phyloP scores from a whole-genome alignment of 1,140 invertebrate genomes.

The Uloborus diversus region DNA sequence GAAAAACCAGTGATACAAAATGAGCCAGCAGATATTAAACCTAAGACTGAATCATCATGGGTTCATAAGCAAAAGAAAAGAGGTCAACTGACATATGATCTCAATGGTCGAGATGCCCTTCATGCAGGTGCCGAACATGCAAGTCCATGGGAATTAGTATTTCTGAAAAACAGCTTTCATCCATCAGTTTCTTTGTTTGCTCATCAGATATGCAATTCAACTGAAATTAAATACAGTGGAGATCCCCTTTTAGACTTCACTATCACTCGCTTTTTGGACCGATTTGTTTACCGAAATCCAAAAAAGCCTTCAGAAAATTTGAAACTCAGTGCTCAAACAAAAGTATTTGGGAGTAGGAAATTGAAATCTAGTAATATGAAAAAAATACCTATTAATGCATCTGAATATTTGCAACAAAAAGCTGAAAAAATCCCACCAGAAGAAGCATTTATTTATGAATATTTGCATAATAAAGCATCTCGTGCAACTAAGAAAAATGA shows the following conservation, averaged over 20 bases:
- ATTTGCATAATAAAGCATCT: constrained; percentile 60
- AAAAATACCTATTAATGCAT: constrained; percentile 74
- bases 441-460: constrained; percentile 78
- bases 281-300: constrained; percentile 95
- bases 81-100: constrained; percentile 71
- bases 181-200: constrained; percentile 91
- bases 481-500: constrained; percentile 66
- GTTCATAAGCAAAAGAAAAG: constrained; percentile 60
- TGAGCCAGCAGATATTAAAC: constrained; percentile 6
- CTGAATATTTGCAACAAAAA: constrained; percentile 75
- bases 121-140: constrained; percentile 78
- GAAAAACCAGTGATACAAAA: not conserved
- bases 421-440: constrained; percentile 79
- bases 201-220: constrained; percentile 75
- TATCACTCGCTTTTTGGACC: constrained; percentile 87
- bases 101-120: constrained; percentile 81
- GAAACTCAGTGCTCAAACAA: constrained; percentile 19
- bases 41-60: constrained; percentile 61
- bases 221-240: constrained; percentile 81
- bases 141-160: constrained; percentile 77
- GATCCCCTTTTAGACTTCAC: constrained; percentile 94
- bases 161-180: constrained; percentile 83
- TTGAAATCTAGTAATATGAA: constrained; percentile 70
- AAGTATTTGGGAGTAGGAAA: constrained; percentile 58
- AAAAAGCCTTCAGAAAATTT: constrained; percentile 73